Percentiles rank a stretch among this genome's conserved stretches.
Conservation (phyloP, 2,888 invertebrate genomes). For the Antitype chi region DNA sequence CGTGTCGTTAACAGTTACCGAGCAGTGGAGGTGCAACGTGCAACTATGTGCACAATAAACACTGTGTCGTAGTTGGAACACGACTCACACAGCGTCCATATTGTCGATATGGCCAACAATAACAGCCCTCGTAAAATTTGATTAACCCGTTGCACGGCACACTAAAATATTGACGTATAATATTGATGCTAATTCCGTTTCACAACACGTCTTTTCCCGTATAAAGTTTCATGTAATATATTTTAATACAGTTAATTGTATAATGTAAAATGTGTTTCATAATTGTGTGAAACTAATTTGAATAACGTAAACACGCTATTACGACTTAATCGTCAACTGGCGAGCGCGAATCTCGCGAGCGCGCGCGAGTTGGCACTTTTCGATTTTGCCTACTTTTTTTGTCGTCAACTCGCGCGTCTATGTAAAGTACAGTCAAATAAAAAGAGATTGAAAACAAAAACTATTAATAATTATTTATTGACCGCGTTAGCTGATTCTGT, state of each 20-base stretch:
- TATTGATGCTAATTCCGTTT: slow-evolving; percentile 52
- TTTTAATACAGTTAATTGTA: slow-evolving; percentile 40
- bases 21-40: slow-evolving; percentile 49
- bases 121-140: slow-evolving; percentile 65
- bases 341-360: too few species aligned
- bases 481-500: too few species aligned
- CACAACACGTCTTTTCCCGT: slow-evolving; percentile 48
- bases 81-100: slow-evolving; percentile 40
- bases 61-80: slow-evolving; percentile 57
- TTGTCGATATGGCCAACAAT: slow-evolving; percentile 57
- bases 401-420: too few species aligned
- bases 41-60: slow-evolving; percentile 45
- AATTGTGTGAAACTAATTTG: slow-evolving; percentile 44
- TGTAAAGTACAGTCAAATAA: too few species aligned
- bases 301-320: slow-evolving; percentile 47
- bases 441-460: too few species aligned
- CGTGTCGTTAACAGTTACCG: slow-evolving; percentile 60
- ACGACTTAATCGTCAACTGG: too few species aligned
- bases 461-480: too few species aligned
- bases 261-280: slow-evolving; percentile 18
- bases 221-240: slow-evolving; percentile 28
- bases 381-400: too few species aligned
- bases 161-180: slow-evolving; percentile 60
- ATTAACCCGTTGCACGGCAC: slow-evolving; percentile 60
- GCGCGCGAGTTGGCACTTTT: too few species aligned